A percentile compares a stretch with the other conserved stretches of the same genome.
These are phyloP conservation scores for Drosophila kuntzei DNA, from an alignment of 2,888 invertebrate species.

Conservation along the genomic window DNA sequence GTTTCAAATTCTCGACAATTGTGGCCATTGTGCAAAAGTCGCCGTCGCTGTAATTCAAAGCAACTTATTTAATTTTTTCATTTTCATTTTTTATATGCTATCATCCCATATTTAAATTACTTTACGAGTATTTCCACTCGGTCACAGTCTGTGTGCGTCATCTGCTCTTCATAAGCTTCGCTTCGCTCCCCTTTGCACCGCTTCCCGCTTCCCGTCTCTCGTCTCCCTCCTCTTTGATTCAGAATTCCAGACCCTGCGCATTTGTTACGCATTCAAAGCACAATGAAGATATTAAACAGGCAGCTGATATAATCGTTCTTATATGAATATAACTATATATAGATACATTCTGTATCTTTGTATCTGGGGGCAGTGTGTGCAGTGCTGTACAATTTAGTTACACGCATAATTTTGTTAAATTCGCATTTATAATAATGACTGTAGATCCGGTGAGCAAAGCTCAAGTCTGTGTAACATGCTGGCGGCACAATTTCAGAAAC, in stretches of 20 bases:
- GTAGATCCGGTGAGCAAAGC: slow-evolving; percentile 55
- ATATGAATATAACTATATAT: slow-evolving; percentile 18
- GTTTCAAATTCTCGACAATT: slow-evolving; percentile 60
- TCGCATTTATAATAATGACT: slow-evolving; percentile 78
- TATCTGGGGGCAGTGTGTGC: slow-evolving; percentile 27
- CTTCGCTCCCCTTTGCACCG: slow-evolving; percentile 17
- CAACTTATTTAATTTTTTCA: slow-evolving; percentile 37
- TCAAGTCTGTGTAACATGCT: slow-evolving; percentile 27
- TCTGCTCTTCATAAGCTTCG: slow-evolving; percentile 53
- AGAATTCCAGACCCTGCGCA: slow-evolving; percentile 27
- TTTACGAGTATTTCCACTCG: slow-evolving; percentile 67
- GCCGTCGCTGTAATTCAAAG: slow-evolving; percentile 64
- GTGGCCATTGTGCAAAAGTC: slow-evolving; percentile 66
- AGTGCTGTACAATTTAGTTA: slow-evolving; percentile 67
- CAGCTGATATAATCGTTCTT: slow-evolving; percentile 38
- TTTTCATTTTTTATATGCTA: slow-evolving; percentile 29
- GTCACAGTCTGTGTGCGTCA: slow-evolving; percentile 51
- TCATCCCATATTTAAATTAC: slow-evolving; percentile 75
- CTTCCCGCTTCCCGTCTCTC: slow-evolving; percentile 5
- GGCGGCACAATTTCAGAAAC: slow-evolving; percentile 10
- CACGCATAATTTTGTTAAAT: slow-evolving; percentile 78
- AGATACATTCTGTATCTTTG: slow-evolving; percentile 16
- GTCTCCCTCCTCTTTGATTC: background rate
- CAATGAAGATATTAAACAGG: slow-evolving; percentile 71
- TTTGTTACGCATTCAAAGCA: slow-evolving; percentile 59